A percentile compares a stretch with the other conserved stretches of the same genome.
Conservation (phyloP, 2,888 invertebrate genomes). For the Urechis unicinctus region DNA sequence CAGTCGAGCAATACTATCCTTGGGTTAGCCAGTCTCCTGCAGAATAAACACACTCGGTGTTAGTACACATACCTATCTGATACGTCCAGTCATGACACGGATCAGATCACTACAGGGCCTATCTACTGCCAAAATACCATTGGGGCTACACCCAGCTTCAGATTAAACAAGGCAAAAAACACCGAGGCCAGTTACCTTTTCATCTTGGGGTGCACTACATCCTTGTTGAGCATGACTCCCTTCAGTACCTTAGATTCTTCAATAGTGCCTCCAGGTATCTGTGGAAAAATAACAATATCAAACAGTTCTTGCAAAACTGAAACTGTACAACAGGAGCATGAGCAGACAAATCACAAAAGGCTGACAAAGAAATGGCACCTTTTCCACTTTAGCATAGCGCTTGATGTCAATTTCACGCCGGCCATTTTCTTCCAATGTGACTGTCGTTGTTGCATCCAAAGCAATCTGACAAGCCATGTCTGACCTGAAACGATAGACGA, state of each 20-base stretch:
- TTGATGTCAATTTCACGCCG: constrained; percentile 95
- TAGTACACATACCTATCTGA: not conserved
- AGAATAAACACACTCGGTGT: not conserved
- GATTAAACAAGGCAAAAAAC: not conserved
- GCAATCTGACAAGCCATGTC: constrained; percentile 94
- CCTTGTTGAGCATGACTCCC: constrained; percentile 98
- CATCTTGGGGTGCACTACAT: constrained; percentile 98
- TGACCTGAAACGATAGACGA: constrained; percentile 51
- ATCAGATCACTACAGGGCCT: not conserved
- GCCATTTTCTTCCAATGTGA: constrained; percentile 74
- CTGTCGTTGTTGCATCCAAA: constrained; percentile 87
- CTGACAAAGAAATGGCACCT: constrained; percentile 49
- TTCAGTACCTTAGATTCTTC: constrained; percentile 88
- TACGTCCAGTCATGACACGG: not conserved
- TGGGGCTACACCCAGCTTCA: not conserved
- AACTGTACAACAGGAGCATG: not conserved
- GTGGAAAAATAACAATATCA: constrained; percentile 12
- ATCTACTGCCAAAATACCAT: not conserved
- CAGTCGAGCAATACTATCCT: constrained; percentile 92
- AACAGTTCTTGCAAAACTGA: not conserved
- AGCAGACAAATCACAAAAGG: not conserved
- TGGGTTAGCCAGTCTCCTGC: constrained; percentile 84
- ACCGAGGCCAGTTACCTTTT: constrained; percentile 50
- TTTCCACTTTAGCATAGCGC: constrained; percentile 85
- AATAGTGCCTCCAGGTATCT: constrained; percentile 89